Conservation (phyloP, 2,113 vertebrate species). For the Prinia subflava region DNA sequence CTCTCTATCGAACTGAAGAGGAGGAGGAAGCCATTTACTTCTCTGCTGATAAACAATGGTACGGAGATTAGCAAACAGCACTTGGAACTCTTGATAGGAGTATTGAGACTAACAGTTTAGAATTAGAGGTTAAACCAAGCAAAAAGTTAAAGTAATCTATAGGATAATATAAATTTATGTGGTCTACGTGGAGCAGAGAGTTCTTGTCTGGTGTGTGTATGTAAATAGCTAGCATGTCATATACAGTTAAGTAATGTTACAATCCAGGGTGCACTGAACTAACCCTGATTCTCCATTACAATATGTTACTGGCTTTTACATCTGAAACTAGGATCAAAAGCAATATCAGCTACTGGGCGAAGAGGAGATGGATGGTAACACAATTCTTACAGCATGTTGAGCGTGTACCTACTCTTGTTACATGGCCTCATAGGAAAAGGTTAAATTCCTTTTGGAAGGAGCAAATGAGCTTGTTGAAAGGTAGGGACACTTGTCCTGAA, state of each 20-base stretch:
- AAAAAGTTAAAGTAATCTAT: not conserved
- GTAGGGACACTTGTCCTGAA: constrained; percentile 62
- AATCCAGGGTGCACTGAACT: constrained; percentile 62
- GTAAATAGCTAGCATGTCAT: constrained; percentile 57
- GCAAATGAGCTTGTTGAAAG: constrained; percentile 67
- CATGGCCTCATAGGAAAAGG: constrained; percentile 68
- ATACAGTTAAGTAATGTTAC: constrained; percentile 55
- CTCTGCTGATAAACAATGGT: constrained; percentile 92
- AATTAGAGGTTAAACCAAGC: not conserved
- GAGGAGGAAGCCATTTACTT: constrained; percentile 93
- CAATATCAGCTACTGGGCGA: constrained; percentile 66
- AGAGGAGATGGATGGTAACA: constrained; percentile 69
- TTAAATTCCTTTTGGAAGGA: constrained; percentile 68
- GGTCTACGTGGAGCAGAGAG: not conserved
- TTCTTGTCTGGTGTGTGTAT: constrained; percentile 39
- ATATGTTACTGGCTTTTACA: constrained; percentile 69
- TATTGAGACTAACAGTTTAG: constrained; percentile 19
- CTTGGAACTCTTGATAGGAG: not conserved
- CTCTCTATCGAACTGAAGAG: constrained; percentile 86
- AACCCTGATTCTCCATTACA: constrained; percentile 66
- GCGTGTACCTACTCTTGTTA: constrained; percentile 67
- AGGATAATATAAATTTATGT: not conserved
- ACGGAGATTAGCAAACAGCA: constrained; percentile 31
- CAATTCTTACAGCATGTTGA: constrained; percentile 70
- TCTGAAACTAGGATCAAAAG: constrained; percentile 68